Conservation (phyloP, 2,113 vertebrate species). For the Rhinopomastus cyanomelas region DNA sequence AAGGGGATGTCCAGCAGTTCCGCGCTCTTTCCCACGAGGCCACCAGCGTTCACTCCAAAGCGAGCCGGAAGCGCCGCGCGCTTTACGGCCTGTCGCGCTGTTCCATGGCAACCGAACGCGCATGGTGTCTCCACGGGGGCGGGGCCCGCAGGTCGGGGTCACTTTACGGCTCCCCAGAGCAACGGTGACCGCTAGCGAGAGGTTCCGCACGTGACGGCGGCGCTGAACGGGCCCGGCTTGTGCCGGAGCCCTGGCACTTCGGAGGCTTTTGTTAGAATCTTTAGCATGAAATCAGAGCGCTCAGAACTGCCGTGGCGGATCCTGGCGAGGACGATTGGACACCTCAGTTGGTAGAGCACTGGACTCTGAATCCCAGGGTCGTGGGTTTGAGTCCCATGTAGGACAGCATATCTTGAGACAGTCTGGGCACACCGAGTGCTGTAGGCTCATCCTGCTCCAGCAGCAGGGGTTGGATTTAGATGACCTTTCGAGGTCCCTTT, state of each 20-base stretch:
- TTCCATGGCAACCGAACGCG: neutral
- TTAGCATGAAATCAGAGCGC: neutral
- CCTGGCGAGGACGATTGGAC: neutral
- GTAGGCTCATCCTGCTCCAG: no score
- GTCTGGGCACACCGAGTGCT: no score
- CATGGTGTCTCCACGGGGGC: neutral
- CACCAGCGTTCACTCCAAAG: neutral
- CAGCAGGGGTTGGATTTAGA: no score
- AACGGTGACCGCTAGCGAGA: no score
- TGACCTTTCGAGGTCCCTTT: neutral
- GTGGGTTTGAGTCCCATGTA: no score
- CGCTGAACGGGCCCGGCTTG: neutral
- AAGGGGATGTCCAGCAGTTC: neutral
- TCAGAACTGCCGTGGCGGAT: neutral
- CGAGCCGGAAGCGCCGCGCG: neutral
- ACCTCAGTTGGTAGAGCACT: no score
- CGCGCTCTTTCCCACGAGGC: constrained; percentile 32
- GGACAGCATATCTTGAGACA: no score
- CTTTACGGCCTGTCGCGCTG: constrained; percentile 27
- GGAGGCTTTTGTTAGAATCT: rapidly evolving
- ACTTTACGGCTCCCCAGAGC: neutral
- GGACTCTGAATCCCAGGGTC: no score
- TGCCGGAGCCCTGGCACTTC: rapidly evolving
- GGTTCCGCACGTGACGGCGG: rapidly evolving
- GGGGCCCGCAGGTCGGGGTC: no score